Conservation (phyloP, 2,797 vertebrate genomes). For the Smutsia temminckii region DNA sequence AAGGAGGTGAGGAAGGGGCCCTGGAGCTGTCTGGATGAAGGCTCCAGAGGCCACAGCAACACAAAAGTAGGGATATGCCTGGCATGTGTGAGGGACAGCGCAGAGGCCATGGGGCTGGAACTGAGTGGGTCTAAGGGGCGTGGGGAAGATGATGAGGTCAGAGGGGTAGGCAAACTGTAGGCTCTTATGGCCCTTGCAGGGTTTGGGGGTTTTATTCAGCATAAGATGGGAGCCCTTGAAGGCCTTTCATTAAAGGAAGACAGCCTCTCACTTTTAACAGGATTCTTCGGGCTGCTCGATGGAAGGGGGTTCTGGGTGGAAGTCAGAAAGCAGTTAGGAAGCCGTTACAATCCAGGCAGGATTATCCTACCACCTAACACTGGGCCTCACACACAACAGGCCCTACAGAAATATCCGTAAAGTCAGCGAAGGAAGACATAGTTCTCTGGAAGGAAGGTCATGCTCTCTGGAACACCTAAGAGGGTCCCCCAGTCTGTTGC, state of each 20-base stretch:
- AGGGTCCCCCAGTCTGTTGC: background rate
- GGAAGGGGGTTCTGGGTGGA: background rate
- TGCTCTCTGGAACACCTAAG: background rate
- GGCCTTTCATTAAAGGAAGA: background rate
- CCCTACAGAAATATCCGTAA: background rate
- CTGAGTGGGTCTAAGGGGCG: background rate
- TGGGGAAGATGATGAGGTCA: background rate
- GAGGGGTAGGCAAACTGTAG: background rate
- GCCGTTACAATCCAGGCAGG: background rate
- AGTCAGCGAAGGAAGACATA: background rate
- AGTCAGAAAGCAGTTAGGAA: background rate
- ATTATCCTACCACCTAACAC: background rate
- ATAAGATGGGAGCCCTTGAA: background rate
- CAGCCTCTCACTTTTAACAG: background rate
- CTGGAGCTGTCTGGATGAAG: background rate
- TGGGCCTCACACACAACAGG: background rate
- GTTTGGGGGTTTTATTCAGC: background rate
- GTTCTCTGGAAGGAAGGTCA: too few species aligned
- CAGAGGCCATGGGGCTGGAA: background rate
- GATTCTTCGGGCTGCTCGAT: background rate
- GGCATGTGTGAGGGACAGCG: rapidly evolving
- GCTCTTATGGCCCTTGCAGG: background rate
- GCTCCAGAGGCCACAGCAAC: background rate
- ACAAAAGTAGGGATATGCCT: background rate
- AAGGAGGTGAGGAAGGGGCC: background rate